Evolutionary conservation across 2,797 vertebrate genomes (phyloP).

Genomic region (Helostoma temminkii): DNA sequence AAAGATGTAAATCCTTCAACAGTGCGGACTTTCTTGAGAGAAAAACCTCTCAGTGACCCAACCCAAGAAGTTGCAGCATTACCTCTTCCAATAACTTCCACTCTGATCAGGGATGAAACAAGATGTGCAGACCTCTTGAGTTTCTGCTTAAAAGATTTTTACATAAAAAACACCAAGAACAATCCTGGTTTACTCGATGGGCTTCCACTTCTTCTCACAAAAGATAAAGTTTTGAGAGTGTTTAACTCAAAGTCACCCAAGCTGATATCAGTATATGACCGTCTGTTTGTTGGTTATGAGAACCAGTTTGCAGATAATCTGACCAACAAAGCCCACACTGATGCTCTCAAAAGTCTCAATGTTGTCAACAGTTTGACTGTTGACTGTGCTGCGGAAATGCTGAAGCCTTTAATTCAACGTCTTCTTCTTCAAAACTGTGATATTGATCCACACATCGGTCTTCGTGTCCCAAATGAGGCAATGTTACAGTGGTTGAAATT

Average conservation of each 20-base stretch:
- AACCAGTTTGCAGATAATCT: slow-evolving; percentile 68
- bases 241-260: slow-evolving; percentile 71
- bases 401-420: slow-evolving; percentile 57
- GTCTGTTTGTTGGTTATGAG: slow-evolving; percentile 63
- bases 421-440: slow-evolving; percentile 58
- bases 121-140: slow-evolving; percentile 72
- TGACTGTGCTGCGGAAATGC: slow-evolving; percentile 44
- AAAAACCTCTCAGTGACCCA: slow-evolving; percentile 73
- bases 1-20: slow-evolving; percentile 56
- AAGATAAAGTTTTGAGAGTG: slow-evolving; percentile 72
- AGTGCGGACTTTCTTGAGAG: slow-evolving; percentile 71
- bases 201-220: slow-evolving; percentile 83
- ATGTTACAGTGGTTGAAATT: slow-evolving; percentile 61
- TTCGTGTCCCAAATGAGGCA: slow-evolving; percentile 44
- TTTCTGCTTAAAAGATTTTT: slow-evolving; percentile 79
- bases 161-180: too few species aligned
- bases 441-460: slow-evolving; percentile 49
- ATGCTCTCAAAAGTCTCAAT: slow-evolving; percentile 41
- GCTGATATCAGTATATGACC: slow-evolving; percentile 55
- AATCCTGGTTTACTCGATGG: slow-evolving; percentile 27
- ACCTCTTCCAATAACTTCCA: slow-evolving; percentile 74
- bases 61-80: slow-evolving; percentile 58
- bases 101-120: slow-evolving; percentile 68
- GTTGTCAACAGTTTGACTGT: slow-evolving; percentile 71
- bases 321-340: rapidly evolving